A percentile compares a stretch with the other conserved stretches of the same genome.
phyloP scores from a whole-genome alignment of 2,113 vertebrate genomes.

The Elanoides forficatus region DNA sequence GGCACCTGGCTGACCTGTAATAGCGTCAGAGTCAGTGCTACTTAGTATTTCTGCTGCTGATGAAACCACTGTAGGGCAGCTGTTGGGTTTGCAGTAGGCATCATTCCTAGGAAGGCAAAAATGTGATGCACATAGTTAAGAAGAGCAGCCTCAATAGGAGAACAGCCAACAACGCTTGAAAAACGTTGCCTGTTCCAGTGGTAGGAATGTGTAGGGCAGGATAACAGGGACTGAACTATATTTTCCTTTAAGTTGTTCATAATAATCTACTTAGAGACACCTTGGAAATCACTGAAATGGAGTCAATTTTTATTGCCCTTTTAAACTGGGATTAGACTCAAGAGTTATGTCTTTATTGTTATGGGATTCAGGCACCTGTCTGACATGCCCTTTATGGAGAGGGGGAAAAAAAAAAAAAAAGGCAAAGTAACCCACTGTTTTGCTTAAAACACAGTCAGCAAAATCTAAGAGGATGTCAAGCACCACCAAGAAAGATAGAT shows the following conservation, averaged over 20 bases:
- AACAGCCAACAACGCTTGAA: neutral
- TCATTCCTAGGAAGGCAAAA: neutral
- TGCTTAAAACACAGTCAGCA: neutral
- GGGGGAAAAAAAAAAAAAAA: neutral
- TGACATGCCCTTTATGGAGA: neutral
- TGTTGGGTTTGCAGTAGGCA: neutral
- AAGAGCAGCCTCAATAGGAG: neutral
- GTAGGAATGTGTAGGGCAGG: neutral
- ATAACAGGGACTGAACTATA: neutral
- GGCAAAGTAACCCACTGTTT: neutral
- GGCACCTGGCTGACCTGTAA: neutral
- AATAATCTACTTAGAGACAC: neutral
- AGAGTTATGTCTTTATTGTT: neutral
- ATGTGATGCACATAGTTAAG: neutral
- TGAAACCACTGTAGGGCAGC: neutral
- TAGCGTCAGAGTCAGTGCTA: neutral
- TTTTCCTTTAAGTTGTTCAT: neutral
- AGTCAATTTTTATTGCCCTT: neutral
- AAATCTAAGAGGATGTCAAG: neutral
- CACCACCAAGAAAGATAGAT: neutral
- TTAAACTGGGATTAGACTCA: neutral
- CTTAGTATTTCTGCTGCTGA: neutral
- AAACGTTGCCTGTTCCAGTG: neutral
- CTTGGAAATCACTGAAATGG: neutral
- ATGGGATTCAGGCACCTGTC: neutral